These are phyloP conservation scores for Bubo scandiacus DNA, from an alignment of 2,113 vertebrate genomes.

Conservation along the genomic window DNA sequence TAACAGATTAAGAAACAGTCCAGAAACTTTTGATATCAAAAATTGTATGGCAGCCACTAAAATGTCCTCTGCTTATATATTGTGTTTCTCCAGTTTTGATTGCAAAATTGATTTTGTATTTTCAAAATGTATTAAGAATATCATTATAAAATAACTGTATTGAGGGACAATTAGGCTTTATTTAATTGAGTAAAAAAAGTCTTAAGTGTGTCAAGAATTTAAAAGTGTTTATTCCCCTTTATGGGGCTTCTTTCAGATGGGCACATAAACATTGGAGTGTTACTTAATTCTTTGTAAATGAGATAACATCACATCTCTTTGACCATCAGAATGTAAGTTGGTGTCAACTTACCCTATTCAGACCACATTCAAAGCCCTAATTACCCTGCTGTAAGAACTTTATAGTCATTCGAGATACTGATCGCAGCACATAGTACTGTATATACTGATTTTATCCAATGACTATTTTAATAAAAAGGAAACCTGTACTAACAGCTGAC, in stretches of 20 bases:
- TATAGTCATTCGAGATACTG: neutral
- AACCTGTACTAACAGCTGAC: neutral
- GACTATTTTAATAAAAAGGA: neutral
- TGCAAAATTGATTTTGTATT: neutral
- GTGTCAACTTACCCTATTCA: constrained; percentile 32
- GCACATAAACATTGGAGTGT: neutral
- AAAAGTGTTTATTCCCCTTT: constrained; percentile 11
- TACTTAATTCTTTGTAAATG: constrained; percentile 9
- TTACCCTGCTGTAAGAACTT: neutral
- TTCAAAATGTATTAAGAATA: neutral
- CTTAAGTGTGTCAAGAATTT: neutral
- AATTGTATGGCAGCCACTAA: neutral
- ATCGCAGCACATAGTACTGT: neutral
- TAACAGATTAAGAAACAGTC: neutral
- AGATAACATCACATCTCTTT: constrained; percentile 42
- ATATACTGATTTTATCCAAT: neutral
- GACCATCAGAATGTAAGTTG: constrained; percentile 21
- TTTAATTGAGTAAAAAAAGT: neutral
- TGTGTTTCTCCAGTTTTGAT: neutral
- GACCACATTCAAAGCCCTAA: constrained; percentile 16
- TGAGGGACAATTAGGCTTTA: neutral
- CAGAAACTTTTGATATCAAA: neutral
- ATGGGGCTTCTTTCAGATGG: neutral
- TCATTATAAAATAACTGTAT: neutral
- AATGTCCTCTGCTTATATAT: neutral